Conservation (phyloP, 1,140 invertebrate genomes). For the Cephus cinctus region DNA sequence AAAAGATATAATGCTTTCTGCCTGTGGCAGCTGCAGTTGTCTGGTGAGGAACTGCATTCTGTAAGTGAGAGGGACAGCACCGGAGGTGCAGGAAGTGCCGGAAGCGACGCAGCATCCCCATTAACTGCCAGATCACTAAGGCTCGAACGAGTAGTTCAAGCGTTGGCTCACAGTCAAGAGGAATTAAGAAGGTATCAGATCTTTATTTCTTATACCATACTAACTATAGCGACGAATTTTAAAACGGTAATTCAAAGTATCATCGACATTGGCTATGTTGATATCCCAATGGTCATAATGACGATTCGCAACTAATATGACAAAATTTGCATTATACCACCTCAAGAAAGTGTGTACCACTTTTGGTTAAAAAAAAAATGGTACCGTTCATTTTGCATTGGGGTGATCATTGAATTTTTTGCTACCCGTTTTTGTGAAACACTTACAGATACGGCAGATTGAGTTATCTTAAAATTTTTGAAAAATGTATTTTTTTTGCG, state of each 20-base stretch:
- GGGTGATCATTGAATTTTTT: too few species aligned
- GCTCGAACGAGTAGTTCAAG: slow-evolving; percentile 81
- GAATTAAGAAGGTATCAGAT: slow-evolving; percentile 69
- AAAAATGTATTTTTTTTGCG: not conserved
- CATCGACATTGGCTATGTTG: too few species aligned
- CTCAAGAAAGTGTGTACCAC: too few species aligned
- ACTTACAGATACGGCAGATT: not conserved
- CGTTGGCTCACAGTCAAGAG: slow-evolving; percentile 84
- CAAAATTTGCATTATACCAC: too few species aligned
- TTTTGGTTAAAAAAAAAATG: too few species aligned
- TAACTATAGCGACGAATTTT: too few species aligned
- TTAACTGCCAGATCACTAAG: slow-evolving; percentile 83
- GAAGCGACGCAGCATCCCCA: slow-evolving; percentile 75
- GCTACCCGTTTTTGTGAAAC: too few species aligned
- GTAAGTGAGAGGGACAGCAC: slow-evolving; percentile 66
- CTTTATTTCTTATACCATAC: too few species aligned
- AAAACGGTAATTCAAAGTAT: too few species aligned
- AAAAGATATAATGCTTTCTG: slow-evolving; percentile 8
- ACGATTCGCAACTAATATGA: too few species aligned
- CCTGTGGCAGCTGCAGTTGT: slow-evolving; percentile 65
- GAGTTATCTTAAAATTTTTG: not conserved
- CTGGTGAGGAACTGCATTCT: slow-evolving; percentile 69
- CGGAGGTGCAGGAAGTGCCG: slow-evolving; percentile 58
- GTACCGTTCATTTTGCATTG: too few species aligned
- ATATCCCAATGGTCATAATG: too few species aligned